Conservation (phyloP, 1,140 invertebrate genomes). For the Marisa cornuarietis region DNA sequence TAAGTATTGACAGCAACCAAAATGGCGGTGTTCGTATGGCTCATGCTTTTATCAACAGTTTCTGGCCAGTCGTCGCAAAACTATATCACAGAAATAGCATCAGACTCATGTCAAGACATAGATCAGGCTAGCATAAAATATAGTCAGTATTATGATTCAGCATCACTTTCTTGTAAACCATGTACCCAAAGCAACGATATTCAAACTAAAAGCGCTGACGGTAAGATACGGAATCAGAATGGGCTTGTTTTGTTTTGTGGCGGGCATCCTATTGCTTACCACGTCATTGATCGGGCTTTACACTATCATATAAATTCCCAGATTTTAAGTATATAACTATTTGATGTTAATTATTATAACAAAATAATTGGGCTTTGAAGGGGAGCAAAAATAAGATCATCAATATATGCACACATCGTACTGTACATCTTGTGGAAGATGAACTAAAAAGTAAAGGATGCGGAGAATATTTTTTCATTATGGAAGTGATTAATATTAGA, state of each 20-base stretch:
- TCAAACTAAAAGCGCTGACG: conserved; percentile 29
- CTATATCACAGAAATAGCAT: conserved; percentile 5
- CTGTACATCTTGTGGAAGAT: background rate
- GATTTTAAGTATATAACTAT: background rate
- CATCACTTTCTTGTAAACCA: conserved; percentile 20
- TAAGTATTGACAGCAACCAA: conserved; percentile 42
- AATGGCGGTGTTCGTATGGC: conserved; percentile 36
- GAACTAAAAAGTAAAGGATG: background rate
- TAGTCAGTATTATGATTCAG: conserved; percentile 29
- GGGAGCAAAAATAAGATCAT: background rate
- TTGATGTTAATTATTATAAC: background rate
- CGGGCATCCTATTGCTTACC: background rate
- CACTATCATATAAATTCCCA: background rate
- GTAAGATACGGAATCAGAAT: conserved; percentile 22
- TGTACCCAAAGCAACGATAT: conserved; percentile 25
- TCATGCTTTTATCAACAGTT: background rate
- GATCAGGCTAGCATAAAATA: conserved; percentile 1
- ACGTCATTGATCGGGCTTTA: background rate
- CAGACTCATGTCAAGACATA: conserved; percentile 8
- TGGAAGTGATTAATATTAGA: background rate
- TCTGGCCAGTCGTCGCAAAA: conserved; percentile 11
- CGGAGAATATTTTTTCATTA: background rate
- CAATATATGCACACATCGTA: no score
- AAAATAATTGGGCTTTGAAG: background rate
- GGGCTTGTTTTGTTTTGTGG: background rate